phyloP scores from a whole-genome alignment of 1,140 invertebrate species.

The Hylaeus volcanicus region DNA sequence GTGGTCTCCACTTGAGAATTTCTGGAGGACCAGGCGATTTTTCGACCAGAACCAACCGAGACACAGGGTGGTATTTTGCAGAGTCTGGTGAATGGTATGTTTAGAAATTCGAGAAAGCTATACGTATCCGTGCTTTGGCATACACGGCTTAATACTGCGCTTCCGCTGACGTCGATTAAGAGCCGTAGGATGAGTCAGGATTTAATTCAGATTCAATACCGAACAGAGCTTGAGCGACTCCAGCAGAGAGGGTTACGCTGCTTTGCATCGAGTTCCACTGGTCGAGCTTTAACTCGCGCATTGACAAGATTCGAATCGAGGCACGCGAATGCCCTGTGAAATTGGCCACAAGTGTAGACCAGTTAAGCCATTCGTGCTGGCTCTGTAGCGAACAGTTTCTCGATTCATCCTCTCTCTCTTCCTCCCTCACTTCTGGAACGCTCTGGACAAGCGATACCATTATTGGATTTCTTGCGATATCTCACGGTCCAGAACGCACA shows the following conservation, averaged over 20 bases:
- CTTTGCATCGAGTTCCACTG: conserved; percentile 7
- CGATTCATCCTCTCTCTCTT: not conserved
- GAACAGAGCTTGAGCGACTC: not conserved
- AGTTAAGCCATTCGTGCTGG: not conserved
- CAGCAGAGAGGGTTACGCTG: not conserved
- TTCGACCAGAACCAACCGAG: not conserved
- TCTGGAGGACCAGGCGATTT: not conserved
- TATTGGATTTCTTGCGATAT: conserved; percentile 7
- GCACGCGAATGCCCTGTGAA: conserved; percentile 32
- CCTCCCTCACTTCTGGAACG: not conserved
- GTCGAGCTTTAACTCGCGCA: conserved; percentile 32
- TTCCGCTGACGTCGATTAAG: conserved; percentile 33
- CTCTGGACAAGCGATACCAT: not conserved
- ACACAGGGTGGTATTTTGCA: conserved; percentile 4
- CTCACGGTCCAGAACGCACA: no score
- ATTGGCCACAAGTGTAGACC: conserved; percentile 29
- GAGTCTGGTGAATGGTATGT: not conserved
- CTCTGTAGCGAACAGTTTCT: not conserved
- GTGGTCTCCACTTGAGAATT: no score
- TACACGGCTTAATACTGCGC: conserved; percentile 3
- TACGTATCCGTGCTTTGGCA: not conserved
- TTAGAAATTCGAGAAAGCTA: not conserved
- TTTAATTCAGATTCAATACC: conserved; percentile 25
- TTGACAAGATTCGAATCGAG: conserved; percentile 42
- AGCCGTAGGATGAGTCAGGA: conserved; percentile 18